phyloP scores from a whole-genome alignment of 1,140 invertebrate species.

The Lepidotrigona ventralis region DNA sequence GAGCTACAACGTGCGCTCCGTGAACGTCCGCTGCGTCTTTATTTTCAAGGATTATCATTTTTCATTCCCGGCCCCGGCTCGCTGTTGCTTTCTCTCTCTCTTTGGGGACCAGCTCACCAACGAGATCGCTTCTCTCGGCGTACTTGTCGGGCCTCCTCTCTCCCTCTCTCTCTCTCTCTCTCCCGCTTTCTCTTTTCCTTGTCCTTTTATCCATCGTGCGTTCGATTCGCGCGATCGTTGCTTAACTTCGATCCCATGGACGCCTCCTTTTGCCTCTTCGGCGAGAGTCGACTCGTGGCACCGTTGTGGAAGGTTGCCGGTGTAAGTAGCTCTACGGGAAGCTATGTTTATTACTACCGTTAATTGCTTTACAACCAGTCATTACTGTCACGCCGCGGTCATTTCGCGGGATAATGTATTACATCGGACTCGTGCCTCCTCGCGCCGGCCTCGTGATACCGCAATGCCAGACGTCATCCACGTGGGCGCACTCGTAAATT shows the following conservation, averaged over 20 bases:
- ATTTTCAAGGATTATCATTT: slow-evolving; percentile 50
- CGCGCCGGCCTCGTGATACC: background rate
- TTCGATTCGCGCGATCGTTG: slow-evolving; percentile 34
- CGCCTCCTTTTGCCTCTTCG: slow-evolving; percentile 7
- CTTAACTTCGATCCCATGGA: slow-evolving; percentile 26
- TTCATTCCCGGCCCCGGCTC: slow-evolving; percentile 14
- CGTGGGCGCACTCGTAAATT: slow-evolving; percentile 55
- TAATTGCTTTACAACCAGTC: slow-evolving; percentile 68
- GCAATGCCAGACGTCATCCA: slow-evolving; percentile 36
- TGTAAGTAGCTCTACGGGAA: slow-evolving; percentile 43
- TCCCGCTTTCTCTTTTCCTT: background rate
- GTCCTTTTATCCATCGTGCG: slow-evolving; percentile 17
- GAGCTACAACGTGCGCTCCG: slow-evolving; percentile 22
- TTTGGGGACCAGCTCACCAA: background rate
- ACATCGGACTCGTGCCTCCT: slow-evolving; percentile 42
- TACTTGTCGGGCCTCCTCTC: background rate
- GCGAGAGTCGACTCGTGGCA: background rate
- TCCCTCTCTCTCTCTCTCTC: background rate
- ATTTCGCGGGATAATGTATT: slow-evolving; percentile 70
- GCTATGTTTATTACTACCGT: slow-evolving; percentile 63
- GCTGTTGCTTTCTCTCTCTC: background rate
- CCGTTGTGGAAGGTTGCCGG: slow-evolving; percentile 6
- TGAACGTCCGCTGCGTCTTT: slow-evolving; percentile 24
- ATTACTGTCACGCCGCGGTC: slow-evolving; percentile 64
- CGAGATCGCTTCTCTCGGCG: background rate